These are phyloP conservation scores for Drosophila glabriapex DNA, from an alignment of 2,888 invertebrate species.

Conservation along the genomic window DNA sequence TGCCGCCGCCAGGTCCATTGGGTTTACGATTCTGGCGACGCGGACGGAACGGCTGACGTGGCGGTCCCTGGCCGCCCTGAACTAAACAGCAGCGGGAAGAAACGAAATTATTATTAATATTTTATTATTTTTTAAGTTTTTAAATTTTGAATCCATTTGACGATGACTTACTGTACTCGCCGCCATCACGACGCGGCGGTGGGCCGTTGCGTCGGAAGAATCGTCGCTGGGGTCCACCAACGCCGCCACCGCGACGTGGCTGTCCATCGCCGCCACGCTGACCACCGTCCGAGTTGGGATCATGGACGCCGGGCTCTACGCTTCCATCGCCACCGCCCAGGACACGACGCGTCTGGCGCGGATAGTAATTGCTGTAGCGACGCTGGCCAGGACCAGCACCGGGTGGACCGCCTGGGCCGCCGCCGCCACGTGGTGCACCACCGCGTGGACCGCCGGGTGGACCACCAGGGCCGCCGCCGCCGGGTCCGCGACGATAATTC, in stretches of 20 bases:
- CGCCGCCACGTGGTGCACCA: slow-evolving; percentile 68
- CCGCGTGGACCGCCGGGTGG: slow-evolving; percentile 71
- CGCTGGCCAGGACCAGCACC: slow-evolving; percentile 65
- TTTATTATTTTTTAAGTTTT: background rate
- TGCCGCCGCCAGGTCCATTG: slow-evolving; percentile 81
- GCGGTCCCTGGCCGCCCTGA: slow-evolving; percentile 85
- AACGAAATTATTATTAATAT: background rate
- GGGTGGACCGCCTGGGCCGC: slow-evolving; percentile 63
- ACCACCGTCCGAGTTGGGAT: slow-evolving; percentile 86
- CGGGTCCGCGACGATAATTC: slow-evolving; percentile 81
- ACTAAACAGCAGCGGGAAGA: slow-evolving; percentile 36
- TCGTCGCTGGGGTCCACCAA: slow-evolving; percentile 86
- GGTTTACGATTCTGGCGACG: slow-evolving; percentile 84
- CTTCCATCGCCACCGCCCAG: slow-evolving; percentile 81
- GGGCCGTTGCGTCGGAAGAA: slow-evolving; percentile 90
- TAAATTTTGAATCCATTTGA: background rate
- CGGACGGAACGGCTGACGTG: slow-evolving; percentile 83
- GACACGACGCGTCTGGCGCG: slow-evolving; percentile 79
- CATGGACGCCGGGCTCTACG: slow-evolving; percentile 79
- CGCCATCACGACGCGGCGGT: slow-evolving; percentile 80
- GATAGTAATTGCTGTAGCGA: slow-evolving; percentile 82
- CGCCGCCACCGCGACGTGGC: slow-evolving; percentile 72
- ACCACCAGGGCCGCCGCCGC: slow-evolving; percentile 56
- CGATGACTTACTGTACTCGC: slow-evolving; percentile 77
- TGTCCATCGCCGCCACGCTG: slow-evolving; percentile 82